Base-by-base conservation (phyloP, 2,888 invertebrate genomes). In the Andrena marginata region DNA sequence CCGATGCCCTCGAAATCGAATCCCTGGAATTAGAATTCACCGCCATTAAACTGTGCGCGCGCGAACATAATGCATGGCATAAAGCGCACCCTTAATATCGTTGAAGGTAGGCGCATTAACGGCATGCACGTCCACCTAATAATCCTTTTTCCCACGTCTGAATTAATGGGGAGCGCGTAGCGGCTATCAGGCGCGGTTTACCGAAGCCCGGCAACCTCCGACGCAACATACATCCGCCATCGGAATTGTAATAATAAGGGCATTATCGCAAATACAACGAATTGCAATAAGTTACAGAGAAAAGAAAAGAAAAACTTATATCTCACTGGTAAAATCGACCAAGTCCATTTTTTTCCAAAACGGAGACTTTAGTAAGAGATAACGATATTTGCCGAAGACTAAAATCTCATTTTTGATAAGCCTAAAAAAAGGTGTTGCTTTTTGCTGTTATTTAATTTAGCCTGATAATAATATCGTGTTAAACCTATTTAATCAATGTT, bases 101-200 rank as follows among this genome's bases (percentile, higher is more conserved):
- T 71, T 56, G 26, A 20, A 78, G 51, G 42, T 64, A 63, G 49
- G 31, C 67, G 54, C 73, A 80, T 80, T 80, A 72, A 80, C 60
- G 65, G 70, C 79, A 31, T 65, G 42, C 72, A 23, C 26, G 68
- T n/a, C 74, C 49, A 69, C 31, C 81, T 80, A 81, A 81, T 81
- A 81, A 80, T 74, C 63, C 69, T 74, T 74, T 80, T 74, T 81
- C 74, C 74, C 80, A 81, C 74, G 69, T 64, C 31, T 64, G 31
- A 69, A 81, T 81, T 74, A 74, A 80, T 80, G 80, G 72, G 31
- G 16, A 62, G 54, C 67, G 10, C 54, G 29, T 69, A 64, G 67
- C 51, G 48, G 69, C 67, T 67, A 64, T 68, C 64, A 60, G 26
- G 31, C 59, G 68, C 16, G 74, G 81, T 80, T 74, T 80, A 20